These are phyloP conservation scores for Salvelinus namaycush DNA, from an alignment of 2,113 vertebrate species.

Conservation along the genomic window DNA sequence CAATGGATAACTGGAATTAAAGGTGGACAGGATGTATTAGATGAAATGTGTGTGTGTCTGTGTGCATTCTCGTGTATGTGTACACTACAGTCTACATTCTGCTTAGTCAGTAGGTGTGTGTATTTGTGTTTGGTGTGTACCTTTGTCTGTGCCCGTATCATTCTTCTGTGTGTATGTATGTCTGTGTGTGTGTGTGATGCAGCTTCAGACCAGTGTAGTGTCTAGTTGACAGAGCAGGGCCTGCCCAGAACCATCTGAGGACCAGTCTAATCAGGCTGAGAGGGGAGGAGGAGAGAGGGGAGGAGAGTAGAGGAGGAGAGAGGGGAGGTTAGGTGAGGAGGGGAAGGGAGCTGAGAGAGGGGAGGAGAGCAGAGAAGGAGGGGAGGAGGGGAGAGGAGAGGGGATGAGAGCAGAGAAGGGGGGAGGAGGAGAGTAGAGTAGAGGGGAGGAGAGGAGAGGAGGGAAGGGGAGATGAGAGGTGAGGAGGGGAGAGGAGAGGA, in stretches of 20 bases:
- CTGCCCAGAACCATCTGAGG: slow-evolving; percentile 53
- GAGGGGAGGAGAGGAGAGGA: not conserved
- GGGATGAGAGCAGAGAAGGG: not conserved
- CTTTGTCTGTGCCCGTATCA: not conserved
- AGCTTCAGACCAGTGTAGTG: slow-evolving; percentile 21
- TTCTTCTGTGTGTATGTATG: not conserved
- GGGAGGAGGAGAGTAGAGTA: no score
- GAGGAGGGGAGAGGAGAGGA: not conserved
- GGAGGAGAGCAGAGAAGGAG: not conserved
- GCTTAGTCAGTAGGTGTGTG: slow-evolving; percentile 1
- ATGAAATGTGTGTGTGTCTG: not conserved
- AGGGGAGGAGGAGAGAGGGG: not conserved
- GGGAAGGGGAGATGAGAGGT: accelerated
- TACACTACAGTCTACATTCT: no score
- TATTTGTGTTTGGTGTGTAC: not conserved
- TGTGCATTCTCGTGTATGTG: not conserved
- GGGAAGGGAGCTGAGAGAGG: not conserved
- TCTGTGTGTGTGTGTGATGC: slow-evolving; percentile 15
- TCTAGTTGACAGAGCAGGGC: slow-evolving; percentile 38
- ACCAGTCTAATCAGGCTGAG: slow-evolving; percentile 58
- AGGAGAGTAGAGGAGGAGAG: not conserved
- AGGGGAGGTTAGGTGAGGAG: not conserved
- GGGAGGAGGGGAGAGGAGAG: not conserved
- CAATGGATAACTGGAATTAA: not conserved
- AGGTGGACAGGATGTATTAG: not conserved